phyloP scores from a whole-genome alignment of 1,140 invertebrate species.

The Stenopsyche tienmushanensis region DNA sequence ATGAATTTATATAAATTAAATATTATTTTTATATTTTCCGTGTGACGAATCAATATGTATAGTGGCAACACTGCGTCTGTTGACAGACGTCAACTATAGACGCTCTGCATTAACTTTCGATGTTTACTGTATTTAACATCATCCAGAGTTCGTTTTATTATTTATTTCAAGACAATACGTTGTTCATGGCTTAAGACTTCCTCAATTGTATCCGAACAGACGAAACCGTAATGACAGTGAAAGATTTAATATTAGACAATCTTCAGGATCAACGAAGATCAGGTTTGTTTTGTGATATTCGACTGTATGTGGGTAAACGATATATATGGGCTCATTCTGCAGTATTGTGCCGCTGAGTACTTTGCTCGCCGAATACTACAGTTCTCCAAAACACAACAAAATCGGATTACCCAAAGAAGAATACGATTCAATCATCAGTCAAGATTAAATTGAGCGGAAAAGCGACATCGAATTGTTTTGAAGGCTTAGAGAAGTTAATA shows the following conservation, averaged over 20 bases:
- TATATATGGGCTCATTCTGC: slow-evolving; percentile 16
- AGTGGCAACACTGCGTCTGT: too few species aligned
- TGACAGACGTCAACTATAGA: too few species aligned
- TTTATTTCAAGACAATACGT: too few species aligned
- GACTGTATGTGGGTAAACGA: slow-evolving; percentile 15
- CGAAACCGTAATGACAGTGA: too few species aligned
- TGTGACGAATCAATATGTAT: too few species aligned
- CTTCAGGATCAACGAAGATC: slow-evolving; percentile 9
- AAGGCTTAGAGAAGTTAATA: slow-evolving; percentile 25
- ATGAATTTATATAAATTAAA: too few species aligned
- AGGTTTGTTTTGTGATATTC: slow-evolving; percentile 21
- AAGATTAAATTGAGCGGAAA: slow-evolving; percentile 16
- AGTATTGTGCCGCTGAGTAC: slow-evolving; percentile 27
- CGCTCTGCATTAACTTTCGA: too few species aligned
- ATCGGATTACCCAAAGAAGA: neutral
- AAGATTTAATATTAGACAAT: slow-evolving; percentile 14
- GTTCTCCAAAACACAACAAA: slow-evolving; percentile 5
- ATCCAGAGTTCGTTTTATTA: too few species aligned
- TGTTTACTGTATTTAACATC: too few species aligned
- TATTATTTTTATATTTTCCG: too few species aligned
- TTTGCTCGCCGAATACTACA: neutral
- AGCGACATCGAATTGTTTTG: slow-evolving; percentile 25
- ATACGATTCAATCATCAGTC: neutral
- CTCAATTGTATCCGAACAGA: too few species aligned
- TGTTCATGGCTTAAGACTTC: too few species aligned